Evolutionary conservation across 1,140 invertebrate species (phyloP).

Genomic region (Vanessa atalanta): DNA sequence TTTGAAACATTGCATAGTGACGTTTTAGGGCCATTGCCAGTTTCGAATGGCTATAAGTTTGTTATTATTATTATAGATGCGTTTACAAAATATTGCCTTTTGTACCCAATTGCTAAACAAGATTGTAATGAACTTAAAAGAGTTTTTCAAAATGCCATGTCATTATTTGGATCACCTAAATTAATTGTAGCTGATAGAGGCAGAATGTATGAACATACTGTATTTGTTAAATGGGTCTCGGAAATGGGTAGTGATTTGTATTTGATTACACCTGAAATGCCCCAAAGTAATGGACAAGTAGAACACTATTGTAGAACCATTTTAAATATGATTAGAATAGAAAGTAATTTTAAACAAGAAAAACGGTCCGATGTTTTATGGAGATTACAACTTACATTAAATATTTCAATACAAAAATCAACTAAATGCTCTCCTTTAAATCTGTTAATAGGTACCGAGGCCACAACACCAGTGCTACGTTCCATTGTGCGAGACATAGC

Average conservation of each 20-base stretch:
- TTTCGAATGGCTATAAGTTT: too few relatives aligned
- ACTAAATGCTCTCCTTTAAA: slow-evolving; percentile 36
- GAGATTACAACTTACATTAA: slow-evolving; percentile 39
- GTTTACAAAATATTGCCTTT: too few relatives aligned
- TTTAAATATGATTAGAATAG: slow-evolving; percentile 3
- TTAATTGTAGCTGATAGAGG: slow-evolving; percentile 15
- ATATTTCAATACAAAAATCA: slow-evolving; percentile 38
- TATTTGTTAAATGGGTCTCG: background rate
- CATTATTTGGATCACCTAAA: slow-evolving; percentile 24
- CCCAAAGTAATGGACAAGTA: too few relatives aligned
- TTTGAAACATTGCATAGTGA: too few relatives aligned
- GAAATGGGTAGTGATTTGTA: too few relatives aligned
- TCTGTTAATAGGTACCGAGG: slow-evolving; percentile 37
- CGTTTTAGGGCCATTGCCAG: too few relatives aligned
- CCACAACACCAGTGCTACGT: slow-evolving; percentile 37
- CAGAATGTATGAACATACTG: slow-evolving; percentile 9
- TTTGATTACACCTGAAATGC: too few relatives aligned
- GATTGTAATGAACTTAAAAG: too few relatives aligned
- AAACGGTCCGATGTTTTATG: slow-evolving; percentile 25
- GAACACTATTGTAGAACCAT: background rate
- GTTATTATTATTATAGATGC: too few relatives aligned
- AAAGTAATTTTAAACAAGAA: slow-evolving; percentile 2
- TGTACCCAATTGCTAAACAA: too few relatives aligned
- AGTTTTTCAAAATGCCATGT: background rate
- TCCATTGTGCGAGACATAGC: slow-evolving; percentile 27